Conservation (phyloP, 1,140 invertebrate species). For the Campodea augens region DNA sequence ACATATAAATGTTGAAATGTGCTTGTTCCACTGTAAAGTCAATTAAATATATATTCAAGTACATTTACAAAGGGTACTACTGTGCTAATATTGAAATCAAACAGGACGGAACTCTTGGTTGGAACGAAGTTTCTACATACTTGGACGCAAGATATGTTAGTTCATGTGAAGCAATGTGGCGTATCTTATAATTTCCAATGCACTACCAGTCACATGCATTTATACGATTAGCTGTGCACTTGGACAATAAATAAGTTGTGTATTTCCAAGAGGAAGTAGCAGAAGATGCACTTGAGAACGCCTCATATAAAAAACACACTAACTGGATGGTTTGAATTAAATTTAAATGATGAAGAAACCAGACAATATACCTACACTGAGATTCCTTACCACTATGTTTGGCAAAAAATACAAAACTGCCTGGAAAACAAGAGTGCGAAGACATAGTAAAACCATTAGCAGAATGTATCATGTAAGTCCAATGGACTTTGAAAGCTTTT, state of each 20-base stretch:
- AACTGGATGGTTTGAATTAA: not conserved
- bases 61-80: no score
- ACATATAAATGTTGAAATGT: no score
- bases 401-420: no score
- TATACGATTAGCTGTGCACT: slow-evolving; percentile 3
- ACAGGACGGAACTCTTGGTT: no score
- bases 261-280: slow-evolving; percentile 10
- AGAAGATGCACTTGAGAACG: slow-evolving; percentile 7
- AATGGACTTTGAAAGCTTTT: slow-evolving; percentile 13
- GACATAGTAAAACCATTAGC: no score
- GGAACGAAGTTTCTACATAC: no score
- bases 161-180: slow-evolving; percentile 18
- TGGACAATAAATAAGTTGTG: slow-evolving; percentile 15
- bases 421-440: no score
- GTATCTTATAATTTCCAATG: slow-evolving; percentile 13
- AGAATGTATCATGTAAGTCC: no score
- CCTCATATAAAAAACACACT: not conserved
- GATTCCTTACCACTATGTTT: not conserved
- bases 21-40: no score
- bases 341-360: not conserved
- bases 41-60: no score
- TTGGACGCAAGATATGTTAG: slow-evolving; percentile 17
- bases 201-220: slow-evolving; percentile 16
- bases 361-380: not conserved
- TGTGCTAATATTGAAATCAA: no score